Percentiles rank a stretch among this genome's conserved stretches.
These are phyloP conservation scores for Pseudoips prasinana DNA, from an alignment of 2,888 invertebrate species.

Conservation along the genomic window DNA sequence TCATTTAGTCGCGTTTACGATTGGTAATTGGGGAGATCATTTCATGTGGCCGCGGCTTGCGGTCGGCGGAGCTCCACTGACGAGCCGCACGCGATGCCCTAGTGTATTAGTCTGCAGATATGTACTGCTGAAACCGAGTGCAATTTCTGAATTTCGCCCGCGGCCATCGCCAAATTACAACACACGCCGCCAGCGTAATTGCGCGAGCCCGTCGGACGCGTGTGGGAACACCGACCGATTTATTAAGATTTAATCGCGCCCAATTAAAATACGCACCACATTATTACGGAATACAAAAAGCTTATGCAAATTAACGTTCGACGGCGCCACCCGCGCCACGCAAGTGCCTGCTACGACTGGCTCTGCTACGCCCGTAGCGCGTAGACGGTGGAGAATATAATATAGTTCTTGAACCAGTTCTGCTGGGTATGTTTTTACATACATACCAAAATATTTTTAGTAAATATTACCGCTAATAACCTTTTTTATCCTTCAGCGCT, in stretches of 20 bases:
- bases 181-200: slow-evolving; percentile 69
- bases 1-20: slow-evolving; percentile 70
- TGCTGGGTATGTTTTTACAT: not conserved
- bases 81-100: slow-evolving; percentile 59
- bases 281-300: slow-evolving; percentile 65
- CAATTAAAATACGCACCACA: slow-evolving; percentile 74
- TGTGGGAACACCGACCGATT: slow-evolving; percentile 73
- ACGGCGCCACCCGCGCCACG: slow-evolving; percentile 39
- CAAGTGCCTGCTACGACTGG: slow-evolving; percentile 37
- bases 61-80: slow-evolving; percentile 44
- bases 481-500: no score
- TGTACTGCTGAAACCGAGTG: slow-evolving; percentile 55
- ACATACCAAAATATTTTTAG: slow-evolving; percentile 1
- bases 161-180: slow-evolving; percentile 70
- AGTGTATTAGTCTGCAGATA: slow-evolving; percentile 39
- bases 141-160: slow-evolving; percentile 68
- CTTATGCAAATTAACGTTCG: slow-evolving; percentile 58
- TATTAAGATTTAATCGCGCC: slow-evolving; percentile 77
- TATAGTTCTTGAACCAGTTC: slow-evolving; percentile 5
- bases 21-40: slow-evolving; percentile 74
- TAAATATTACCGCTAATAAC: no score
- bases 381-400: slow-evolving; percentile 20
- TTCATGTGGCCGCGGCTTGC: slow-evolving; percentile 55
- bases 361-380: slow-evolving; percentile 45
- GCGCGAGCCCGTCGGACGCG: slow-evolving; percentile 55